Evolutionary conservation across 2,888 invertebrate species (phyloP).

Genomic region (Brassicogethes aeneus): DNA sequence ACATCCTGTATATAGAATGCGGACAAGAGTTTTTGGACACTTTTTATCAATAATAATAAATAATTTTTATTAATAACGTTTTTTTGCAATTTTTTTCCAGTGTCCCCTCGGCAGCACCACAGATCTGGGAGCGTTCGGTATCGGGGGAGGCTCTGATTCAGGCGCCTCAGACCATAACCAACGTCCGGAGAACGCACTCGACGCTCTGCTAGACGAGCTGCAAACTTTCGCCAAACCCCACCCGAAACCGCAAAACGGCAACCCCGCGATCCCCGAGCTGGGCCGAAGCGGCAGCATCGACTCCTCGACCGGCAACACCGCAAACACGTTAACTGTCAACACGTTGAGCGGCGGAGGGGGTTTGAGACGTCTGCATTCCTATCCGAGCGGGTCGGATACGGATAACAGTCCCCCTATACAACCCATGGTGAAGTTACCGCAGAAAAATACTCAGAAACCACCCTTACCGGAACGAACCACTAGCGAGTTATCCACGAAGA

Average conservation of each 20-base stretch:
- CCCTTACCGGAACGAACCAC: slow-evolving; percentile 77
- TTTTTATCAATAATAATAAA: too few relatives aligned
- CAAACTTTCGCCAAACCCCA: slow-evolving; percentile 79
- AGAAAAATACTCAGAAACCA: slow-evolving; percentile 55
- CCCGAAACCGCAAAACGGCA: slow-evolving; percentile 24
- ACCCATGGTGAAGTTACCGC: slow-evolving; percentile 44
- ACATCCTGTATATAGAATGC: too few relatives aligned
- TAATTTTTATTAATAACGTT: too few relatives aligned
- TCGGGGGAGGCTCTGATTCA: slow-evolving; percentile 43
- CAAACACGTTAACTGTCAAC: slow-evolving; percentile 37
- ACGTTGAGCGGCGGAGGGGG: slow-evolving; percentile 49
- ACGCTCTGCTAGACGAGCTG: slow-evolving; percentile 89
- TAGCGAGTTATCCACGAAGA: slow-evolving; percentile 52
- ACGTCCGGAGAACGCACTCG: slow-evolving; percentile 93
- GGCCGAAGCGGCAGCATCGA: slow-evolving; percentile 48
- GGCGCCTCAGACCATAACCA: slow-evolving; percentile 48
- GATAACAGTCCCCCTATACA: slow-evolving; percentile 69
- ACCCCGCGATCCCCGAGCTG: slow-evolving; percentile 39
- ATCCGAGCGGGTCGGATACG: slow-evolving; percentile 78
- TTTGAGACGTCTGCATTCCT: slow-evolving; percentile 70
- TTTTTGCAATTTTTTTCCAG: slow-evolving; percentile 1
- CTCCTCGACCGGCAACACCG: slow-evolving; percentile 34
- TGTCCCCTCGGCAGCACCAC: neutral
- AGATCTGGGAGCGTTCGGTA: slow-evolving; percentile 47
- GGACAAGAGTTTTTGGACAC: too few relatives aligned